Conservation (phyloP, 2,888 invertebrate genomes). For the Tanytarsus gracilentus region DNA sequence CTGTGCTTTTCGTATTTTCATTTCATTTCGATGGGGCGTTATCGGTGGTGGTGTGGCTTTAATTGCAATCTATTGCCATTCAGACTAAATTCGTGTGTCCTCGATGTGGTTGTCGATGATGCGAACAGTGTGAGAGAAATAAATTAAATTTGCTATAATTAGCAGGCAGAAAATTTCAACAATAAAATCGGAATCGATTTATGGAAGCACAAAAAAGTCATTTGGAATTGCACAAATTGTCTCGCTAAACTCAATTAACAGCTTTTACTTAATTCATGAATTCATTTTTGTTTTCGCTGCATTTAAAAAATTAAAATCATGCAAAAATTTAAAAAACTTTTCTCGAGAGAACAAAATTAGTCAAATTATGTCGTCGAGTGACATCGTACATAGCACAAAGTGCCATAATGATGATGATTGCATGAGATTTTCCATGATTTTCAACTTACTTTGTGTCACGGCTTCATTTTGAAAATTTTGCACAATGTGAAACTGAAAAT, state of each 20-base stretch:
- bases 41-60: too few species aligned
- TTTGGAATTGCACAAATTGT: background rate
- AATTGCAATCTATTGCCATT: too few species aligned
- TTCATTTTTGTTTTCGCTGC: background rate
- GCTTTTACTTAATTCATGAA: too few species aligned
- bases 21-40: too few species aligned
- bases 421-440: too few species aligned
- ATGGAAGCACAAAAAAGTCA: background rate
- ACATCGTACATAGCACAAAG: background rate
- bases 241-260: conserved; percentile 1
- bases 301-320: background rate
- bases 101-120: background rate
- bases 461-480: too few species aligned
- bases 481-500: too few species aligned
- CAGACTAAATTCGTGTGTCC: background rate
- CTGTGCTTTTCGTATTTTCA: too few species aligned
- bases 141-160: conserved; percentile 10
- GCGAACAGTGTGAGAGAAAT: background rate
- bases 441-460: too few species aligned
- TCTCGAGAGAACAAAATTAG: background rate
- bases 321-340: background rate
- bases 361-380: background rate
- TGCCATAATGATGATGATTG: conserved; percentile 5
- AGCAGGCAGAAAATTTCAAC: too few species aligned
- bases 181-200: conserved; percentile 12